Base-by-base conservation (phyloP, 2,888 invertebrate genomes). In the Drosophila mercatorum region DNA sequence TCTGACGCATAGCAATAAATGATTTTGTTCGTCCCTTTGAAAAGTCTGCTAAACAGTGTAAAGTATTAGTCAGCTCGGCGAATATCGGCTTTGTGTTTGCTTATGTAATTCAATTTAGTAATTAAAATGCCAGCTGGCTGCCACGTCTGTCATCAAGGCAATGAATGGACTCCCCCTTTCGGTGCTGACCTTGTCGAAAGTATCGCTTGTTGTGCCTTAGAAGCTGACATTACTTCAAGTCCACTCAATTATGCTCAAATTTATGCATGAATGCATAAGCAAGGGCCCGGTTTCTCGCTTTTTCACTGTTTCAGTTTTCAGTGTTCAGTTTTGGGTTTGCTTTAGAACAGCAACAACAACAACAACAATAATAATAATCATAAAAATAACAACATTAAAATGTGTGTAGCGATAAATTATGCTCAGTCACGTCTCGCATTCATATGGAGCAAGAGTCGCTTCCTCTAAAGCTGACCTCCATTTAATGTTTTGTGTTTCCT, bases 171-270 rank as follows among this genome's bases (percentile, higher is more conserved):
- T 31, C 17, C 52, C 14, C 5, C 36, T 40, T 17, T 52, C 5
- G 28, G 34, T 36, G 44, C 43, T 55, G 74, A 46, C 75, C 78
- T 68, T 64, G 56, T n/a, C 22, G 11, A 56, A 59, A 51, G 76
- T 75, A 62, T 75, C 61, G 55, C 61, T 68, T 63, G 62, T 68
- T 68, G 34, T 69, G 56, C 46, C 46, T 75, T 63, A 51, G 46
- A 38, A 68, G 59, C 55, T 64, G 55, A 46, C 68, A 61, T 51
- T 60, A 62, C 71, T 44, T 76, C 28, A 60, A 63, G 59, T 61
- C 56, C 59, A 63, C 47, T 58, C 60, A 79, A 79, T 75, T 79
- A 79, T 79, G 70, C 49, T 65, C 43, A 79, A 79, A 78, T 67
- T 68, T 78, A 78, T 79, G 75, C 75, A 70, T 78, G 59, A 78